Evolutionary conservation across 2,797 vertebrate species (phyloP).

Genomic region (Acomys russatus): DNA sequence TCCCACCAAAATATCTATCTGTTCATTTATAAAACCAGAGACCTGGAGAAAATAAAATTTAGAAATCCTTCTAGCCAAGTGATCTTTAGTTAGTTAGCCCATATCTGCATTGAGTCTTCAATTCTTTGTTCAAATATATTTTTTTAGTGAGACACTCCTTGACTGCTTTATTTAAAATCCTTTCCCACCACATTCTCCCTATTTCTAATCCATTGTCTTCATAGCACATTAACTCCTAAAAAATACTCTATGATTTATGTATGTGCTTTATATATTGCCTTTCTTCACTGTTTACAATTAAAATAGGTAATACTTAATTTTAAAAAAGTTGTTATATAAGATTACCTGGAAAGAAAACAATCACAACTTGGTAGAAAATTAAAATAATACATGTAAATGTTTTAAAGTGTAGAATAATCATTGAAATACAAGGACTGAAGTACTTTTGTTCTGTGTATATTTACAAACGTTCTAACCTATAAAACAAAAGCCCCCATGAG

Average conservation of each 20-base stretch:
- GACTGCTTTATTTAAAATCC: neutral
- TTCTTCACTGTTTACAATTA: constrained; percentile 58
- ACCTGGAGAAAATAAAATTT: neutral
- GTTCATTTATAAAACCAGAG: constrained; percentile 1
- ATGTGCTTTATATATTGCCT: neutral
- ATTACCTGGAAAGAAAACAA: constrained; percentile 67
- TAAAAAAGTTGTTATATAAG: constrained; percentile 43
- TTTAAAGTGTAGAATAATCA: constrained; percentile 74
- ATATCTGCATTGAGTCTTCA: neutral
- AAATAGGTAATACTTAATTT: constrained; percentile 64
- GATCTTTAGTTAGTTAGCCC: neutral
- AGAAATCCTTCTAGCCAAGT: neutral
- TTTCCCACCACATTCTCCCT: neutral
- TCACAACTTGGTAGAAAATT: constrained; percentile 49
- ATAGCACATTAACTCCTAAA: neutral
- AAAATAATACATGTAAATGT: constrained; percentile 63
- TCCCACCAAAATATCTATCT: constrained; percentile 9
- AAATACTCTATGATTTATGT: neutral
- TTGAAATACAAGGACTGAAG: constrained; percentile 60
- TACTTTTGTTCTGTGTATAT: constrained; percentile 73
- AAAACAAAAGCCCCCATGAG: neutral
- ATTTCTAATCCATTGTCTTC: neutral
- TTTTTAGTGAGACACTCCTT: constrained; percentile 17
- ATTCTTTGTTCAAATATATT: constrained; percentile 27
- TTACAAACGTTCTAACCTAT: constrained; percentile 74